Percentiles rank a stretch among this genome's conserved stretches.
These are phyloP conservation scores for Drosophila asahinai DNA, from an alignment of 1,140 invertebrate genomes.

Conservation along the genomic window DNA sequence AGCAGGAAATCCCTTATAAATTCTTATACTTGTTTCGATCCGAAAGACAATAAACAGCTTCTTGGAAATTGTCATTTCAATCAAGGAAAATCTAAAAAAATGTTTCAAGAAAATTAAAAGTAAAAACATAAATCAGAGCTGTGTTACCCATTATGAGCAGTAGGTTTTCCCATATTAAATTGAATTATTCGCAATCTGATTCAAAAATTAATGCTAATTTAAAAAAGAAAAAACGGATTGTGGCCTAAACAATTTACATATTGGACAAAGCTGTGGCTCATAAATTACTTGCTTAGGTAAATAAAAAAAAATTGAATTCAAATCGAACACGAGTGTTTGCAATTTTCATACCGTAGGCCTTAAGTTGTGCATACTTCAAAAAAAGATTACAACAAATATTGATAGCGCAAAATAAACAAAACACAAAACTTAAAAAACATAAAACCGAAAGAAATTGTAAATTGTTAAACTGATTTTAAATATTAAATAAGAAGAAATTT, in stretches of 20 bases:
- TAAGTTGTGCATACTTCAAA: constrained; percentile 77
- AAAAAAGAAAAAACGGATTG: constrained; percentile 6
- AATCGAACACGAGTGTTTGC: constrained; percentile 52
- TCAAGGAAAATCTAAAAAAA: constrained; percentile 6
- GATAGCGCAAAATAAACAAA: constrained; percentile 45
- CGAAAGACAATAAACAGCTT: constrained; percentile 71
- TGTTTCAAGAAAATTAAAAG: constrained; percentile 7
- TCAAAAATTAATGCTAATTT: constrained; percentile 3
- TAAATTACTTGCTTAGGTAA: constrained; percentile 41
- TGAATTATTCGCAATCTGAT: constrained; percentile 40
- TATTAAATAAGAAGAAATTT: constrained; percentile 72
- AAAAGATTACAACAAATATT: constrained; percentile 38
- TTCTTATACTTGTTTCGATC: constrained; percentile 41
- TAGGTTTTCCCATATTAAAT: constrained; percentile 61
- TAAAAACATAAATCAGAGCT: constrained; percentile 62
- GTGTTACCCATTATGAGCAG: constrained; percentile 69
- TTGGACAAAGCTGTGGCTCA: constrained; percentile 41
- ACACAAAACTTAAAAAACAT: constrained; percentile 25
- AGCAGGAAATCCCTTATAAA: constrained; percentile 1
- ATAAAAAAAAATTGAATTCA: constrained; percentile 23
- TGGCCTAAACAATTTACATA: constrained; percentile 50
- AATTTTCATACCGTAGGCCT: constrained; percentile 79
- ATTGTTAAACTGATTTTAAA: constrained; percentile 83
- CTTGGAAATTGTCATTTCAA: constrained; percentile 76
- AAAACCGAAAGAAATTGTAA: constrained; percentile 58